Evolutionary conservation across 1,140 invertebrate species (phyloP).

Genomic region (Brachionus rotundiformis): DNA sequence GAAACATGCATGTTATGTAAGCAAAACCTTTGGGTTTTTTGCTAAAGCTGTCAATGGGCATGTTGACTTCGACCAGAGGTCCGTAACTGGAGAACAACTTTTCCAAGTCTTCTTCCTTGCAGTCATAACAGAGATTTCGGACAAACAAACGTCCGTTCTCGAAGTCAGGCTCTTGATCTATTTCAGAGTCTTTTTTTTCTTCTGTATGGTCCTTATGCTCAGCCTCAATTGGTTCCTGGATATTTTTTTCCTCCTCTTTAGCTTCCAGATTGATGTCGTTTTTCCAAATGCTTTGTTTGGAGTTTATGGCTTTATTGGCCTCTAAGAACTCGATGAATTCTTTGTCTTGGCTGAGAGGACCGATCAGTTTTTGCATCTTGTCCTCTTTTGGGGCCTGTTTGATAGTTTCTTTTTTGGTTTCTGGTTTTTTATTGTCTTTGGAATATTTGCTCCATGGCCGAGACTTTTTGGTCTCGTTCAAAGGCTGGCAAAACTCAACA

Average conservation of each 20-base stretch:
- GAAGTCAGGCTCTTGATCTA: constrained; percentile 55
- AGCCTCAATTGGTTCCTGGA: not conserved
- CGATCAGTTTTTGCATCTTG: constrained; percentile 56
- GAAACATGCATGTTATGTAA: constrained; percentile 86
- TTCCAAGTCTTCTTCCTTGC: constrained; percentile 83
- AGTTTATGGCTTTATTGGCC: constrained; percentile 70
- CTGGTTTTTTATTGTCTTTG: constrained; percentile 54
- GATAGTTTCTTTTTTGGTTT: not conserved
- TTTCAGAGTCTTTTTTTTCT: constrained; percentile 55
- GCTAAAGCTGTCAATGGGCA: constrained; percentile 82
- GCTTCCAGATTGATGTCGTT: constrained; percentile 64
- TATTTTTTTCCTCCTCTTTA: constrained; percentile 40
- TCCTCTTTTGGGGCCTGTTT: constrained; percentile 59
- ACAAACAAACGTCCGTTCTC: constrained; percentile 88
- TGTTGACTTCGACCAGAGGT: constrained; percentile 76
- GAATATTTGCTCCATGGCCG: constrained; percentile 76
- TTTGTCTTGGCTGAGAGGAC: constrained; percentile 78
- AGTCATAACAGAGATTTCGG: constrained; percentile 85
- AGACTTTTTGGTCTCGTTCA: constrained; percentile 81
- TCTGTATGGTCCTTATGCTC: constrained; percentile 35
- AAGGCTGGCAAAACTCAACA: constrained; percentile 75
- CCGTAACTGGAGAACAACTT: constrained; percentile 83
- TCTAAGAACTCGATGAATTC: constrained; percentile 83
- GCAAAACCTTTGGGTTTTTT: constrained; percentile 90
- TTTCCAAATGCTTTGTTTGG: constrained; percentile 72